Conservation (phyloP, 1,140 invertebrate genomes). For the Lepidostoma basale region DNA sequence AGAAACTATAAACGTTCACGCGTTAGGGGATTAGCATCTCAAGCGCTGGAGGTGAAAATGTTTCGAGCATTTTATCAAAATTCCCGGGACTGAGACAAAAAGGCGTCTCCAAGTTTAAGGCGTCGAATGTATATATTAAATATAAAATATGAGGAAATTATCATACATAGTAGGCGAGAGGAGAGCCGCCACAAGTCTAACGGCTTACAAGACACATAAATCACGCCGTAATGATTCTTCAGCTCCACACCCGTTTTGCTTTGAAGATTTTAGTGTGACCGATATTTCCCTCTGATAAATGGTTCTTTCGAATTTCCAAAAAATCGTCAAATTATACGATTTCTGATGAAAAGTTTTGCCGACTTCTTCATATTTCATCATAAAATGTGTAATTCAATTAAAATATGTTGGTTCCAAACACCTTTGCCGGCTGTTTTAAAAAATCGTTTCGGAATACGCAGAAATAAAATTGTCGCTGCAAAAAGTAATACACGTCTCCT, state of each 20-base stretch:
- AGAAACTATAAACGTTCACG: not conserved
- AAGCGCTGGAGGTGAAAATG: not conserved
- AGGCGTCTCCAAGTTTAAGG: conserved; percentile 36
- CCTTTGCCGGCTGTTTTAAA: too few relatives aligned
- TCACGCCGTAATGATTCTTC: conserved; percentile 40
- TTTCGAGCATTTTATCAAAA: not conserved
- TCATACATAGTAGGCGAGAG: conserved; percentile 38
- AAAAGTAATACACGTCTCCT: too few relatives aligned
- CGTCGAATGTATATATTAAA: conserved; percentile 44
- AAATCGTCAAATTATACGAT: not conserved
- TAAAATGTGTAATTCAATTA: too few relatives aligned
- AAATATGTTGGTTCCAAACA: too few relatives aligned
- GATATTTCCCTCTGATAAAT: not conserved
- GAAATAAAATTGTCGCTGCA: too few relatives aligned
- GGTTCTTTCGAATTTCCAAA: not conserved
- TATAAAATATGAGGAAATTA: conserved; percentile 43
- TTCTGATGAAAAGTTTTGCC: not conserved
- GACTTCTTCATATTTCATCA: too few relatives aligned
- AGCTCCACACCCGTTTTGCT: conserved; percentile 34
- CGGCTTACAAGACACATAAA: conserved; percentile 37
- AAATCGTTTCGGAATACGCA: too few relatives aligned
- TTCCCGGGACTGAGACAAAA: conserved; percentile 27
- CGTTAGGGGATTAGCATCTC: not conserved
- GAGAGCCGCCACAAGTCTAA: conserved; percentile 23
- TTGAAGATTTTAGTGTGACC: not conserved